phyloP scores from a whole-genome alignment of 2,888 invertebrate species.

The Laspeyria flexula region DNA sequence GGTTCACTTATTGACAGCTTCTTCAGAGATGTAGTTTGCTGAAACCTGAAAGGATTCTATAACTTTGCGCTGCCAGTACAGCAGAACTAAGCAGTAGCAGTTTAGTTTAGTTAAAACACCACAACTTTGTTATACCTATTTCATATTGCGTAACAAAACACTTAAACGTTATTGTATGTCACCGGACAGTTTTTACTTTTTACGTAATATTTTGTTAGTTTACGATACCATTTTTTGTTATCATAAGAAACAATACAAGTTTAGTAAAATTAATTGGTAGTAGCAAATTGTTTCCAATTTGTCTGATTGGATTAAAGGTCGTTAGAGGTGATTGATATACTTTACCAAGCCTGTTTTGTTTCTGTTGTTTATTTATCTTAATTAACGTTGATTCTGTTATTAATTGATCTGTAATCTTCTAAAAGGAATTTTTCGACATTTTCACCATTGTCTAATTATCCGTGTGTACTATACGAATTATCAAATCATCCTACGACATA shows the following conservation, averaged over 20 bases:
- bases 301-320: constrained; percentile 39
- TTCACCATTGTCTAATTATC: no score
- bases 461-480: no score
- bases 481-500: no score
- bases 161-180: constrained; percentile 23
- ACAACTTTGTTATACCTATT: no score
- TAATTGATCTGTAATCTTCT: not conserved
- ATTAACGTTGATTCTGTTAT: constrained; percentile 5
- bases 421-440: no score
- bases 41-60: no score
- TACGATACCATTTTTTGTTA: constrained; percentile 30
- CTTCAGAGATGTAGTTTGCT: no score
- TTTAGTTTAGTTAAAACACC: no score
- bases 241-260: constrained; percentile 26
- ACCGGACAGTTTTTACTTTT: constrained; percentile 20
- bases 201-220: constrained; percentile 27
- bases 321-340: constrained; percentile 7
- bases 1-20: no score
- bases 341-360: not conserved
- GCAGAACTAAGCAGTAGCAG: not conserved
- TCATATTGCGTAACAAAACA: constrained; percentile 19
- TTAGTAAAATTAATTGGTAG: not conserved
- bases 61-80: no score
- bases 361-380: constrained; percentile 3
- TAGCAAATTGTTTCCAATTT: constrained; percentile 48